Percentiles rank a stretch among this genome's conserved stretches.
Conservation (phyloP, 2,113 vertebrate genomes). For the Eublepharis macularius region DNA sequence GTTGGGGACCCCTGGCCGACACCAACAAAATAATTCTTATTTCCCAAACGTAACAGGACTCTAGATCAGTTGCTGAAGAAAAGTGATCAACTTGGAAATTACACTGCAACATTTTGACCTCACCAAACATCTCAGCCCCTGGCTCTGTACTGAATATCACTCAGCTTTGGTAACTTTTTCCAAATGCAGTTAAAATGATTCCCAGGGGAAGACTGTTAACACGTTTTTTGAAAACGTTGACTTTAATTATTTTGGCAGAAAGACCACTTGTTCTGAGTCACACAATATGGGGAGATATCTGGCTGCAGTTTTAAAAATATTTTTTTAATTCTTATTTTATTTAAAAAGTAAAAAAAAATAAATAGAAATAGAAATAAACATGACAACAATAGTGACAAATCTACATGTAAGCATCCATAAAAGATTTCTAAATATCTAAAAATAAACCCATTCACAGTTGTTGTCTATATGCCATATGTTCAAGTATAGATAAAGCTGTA, state of each 20-base stretch:
- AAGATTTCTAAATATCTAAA: too few relatives aligned
- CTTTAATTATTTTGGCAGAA: constrained; percentile 23
- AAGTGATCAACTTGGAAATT: neutral
- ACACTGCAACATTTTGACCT: neutral
- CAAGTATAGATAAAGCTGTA: too few relatives aligned
- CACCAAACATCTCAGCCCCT: neutral
- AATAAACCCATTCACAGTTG: too few relatives aligned
- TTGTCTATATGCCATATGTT: too few relatives aligned
- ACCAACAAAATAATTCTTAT: neutral
- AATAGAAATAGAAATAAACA: too few relatives aligned
- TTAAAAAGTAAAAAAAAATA: too few relatives aligned
- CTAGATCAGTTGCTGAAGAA: neutral
- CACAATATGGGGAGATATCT: neutral
- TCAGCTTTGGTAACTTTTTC: constrained; percentile 38
- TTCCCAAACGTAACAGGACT: neutral
- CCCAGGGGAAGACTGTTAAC: constrained; percentile 10
- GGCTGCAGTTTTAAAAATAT: too few relatives aligned
- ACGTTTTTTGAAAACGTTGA: constrained; percentile 3
- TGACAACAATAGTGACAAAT: too few relatives aligned
- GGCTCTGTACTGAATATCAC: constrained; percentile 33
- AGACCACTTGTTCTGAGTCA: constrained; percentile 27
- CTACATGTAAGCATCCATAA: too few relatives aligned
- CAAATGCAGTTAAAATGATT: neutral
- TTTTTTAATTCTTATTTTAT: too few relatives aligned
- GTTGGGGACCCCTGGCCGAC: neutral